Evolutionary conservation across 2,888 invertebrate species (phyloP).

Genomic region (Oxytorus armatus): DNA sequence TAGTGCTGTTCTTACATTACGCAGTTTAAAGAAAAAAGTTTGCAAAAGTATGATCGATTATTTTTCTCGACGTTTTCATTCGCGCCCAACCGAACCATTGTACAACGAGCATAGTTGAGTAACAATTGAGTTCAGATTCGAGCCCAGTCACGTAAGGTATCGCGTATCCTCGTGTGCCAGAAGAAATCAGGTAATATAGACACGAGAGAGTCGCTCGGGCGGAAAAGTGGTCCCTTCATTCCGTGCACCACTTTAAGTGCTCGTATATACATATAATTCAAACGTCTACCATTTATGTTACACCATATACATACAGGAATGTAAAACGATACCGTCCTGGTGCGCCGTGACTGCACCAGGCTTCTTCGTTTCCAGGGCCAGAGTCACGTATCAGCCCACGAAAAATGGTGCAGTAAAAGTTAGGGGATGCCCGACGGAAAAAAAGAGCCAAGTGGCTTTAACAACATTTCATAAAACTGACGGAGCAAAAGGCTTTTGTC

Average conservation of each 20-base stretch:
- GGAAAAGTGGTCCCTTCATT: constrained; percentile 49
- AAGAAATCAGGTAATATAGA: constrained; percentile 39
- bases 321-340: constrained; percentile 52
- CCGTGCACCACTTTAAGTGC: constrained; percentile 25
- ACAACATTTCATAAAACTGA: constrained; percentile 26
- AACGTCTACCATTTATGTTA: constrained; percentile 33
- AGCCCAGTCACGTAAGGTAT: background rate
- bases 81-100: background rate
- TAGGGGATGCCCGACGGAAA: background rate
- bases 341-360: constrained; percentile 44
- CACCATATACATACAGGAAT: constrained; percentile 27
- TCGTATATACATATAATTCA: constrained; percentile 4
- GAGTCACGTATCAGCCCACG: constrained; percentile 55
- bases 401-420: constrained; percentile 30
- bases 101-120: background rate
- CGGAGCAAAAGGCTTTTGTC: constrained; percentile 10
- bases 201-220: constrained; percentile 27
- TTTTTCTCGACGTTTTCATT: too few relatives aligned
- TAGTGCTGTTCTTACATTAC: too few relatives aligned
- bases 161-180: background rate
- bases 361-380: constrained; percentile 51
- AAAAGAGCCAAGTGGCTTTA: constrained; percentile 31
- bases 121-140: background rate
- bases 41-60: too few relatives aligned
- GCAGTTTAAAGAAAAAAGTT: too few relatives aligned